Conservation (phyloP, 2,113 vertebrate species). For the Equus przewalskii region DNA sequence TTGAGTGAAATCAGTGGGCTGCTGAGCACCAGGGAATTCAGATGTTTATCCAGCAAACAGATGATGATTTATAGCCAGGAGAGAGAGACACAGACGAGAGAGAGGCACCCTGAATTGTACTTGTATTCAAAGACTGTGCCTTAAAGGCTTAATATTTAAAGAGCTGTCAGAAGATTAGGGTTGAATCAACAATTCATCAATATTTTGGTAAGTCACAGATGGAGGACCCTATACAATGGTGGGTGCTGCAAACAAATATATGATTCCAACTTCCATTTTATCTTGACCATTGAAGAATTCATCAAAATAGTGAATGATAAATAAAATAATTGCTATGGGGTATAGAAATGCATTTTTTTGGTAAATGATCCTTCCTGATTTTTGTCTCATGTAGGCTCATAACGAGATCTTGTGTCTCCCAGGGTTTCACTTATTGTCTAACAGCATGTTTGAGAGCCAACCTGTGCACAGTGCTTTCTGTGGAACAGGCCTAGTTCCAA, state of each 20-base stretch:
- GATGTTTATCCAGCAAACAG: slow-evolving; percentile 61
- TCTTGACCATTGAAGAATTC: slow-evolving; percentile 41
- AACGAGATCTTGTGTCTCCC: background rate
- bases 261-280: slow-evolving; percentile 16
- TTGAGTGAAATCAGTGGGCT: slow-evolving; percentile 53
- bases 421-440: background rate
- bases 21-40: slow-evolving; percentile 60
- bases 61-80: slow-evolving; percentile 43
- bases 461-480: background rate
- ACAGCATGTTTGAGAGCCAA: background rate
- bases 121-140: slow-evolving; percentile 75
- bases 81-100: background rate
- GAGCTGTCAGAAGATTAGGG: slow-evolving; percentile 60
- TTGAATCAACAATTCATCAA: background rate
- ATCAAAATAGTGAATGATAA: slow-evolving; percentile 3
- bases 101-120: slow-evolving; percentile 65
- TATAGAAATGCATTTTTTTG: slow-evolving; percentile 49
- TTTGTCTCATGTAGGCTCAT: background rate
- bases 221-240: background rate
- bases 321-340: background rate
- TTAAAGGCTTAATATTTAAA: slow-evolving; percentile 78
- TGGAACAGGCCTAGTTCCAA: background rate
- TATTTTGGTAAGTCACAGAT: slow-evolving; percentile 42
- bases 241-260: background rate
- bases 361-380: background rate